phyloP scores from a whole-genome alignment of 2,113 vertebrate species.

The Macaca nemestrina region DNA sequence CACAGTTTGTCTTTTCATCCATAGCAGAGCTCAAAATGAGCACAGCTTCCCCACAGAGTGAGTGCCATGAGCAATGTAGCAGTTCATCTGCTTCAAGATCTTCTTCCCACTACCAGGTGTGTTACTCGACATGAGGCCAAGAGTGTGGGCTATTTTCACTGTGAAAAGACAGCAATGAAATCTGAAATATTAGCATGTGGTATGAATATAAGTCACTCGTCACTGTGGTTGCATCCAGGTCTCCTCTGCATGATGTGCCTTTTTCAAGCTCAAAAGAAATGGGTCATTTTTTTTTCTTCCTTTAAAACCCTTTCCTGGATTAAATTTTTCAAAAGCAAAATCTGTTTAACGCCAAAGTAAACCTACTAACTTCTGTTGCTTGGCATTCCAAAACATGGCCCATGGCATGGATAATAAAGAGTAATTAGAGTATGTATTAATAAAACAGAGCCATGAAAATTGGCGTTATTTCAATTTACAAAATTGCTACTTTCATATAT shows the following conservation, averaged over 20 bases:
- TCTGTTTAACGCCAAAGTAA: neutral
- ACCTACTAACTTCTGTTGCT: neutral
- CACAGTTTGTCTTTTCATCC: constrained; percentile 43
- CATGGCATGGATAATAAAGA: neutral
- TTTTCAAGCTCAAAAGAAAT: neutral
- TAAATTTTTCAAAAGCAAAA: neutral
- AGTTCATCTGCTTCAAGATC: constrained; percentile 21
- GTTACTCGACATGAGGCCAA: neutral
- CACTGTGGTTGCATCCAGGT: neutral
- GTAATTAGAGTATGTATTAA: neutral
- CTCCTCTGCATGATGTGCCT: neutral
- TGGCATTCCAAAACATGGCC: neutral
- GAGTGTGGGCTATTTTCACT: neutral
- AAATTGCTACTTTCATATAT: neutral
- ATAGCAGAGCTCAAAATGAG: constrained; percentile 53
- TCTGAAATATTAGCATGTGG: constrained; percentile 10
- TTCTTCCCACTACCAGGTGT: constrained; percentile 38
- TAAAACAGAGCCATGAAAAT: neutral
- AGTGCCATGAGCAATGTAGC: neutral
- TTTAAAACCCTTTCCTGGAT: neutral
- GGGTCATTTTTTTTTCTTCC: neutral
- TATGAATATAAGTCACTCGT: neutral
- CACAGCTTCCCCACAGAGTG: constrained; percentile 53
- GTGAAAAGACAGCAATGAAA: constrained; percentile 22
- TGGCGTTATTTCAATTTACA: neutral